A percentile compares a stretch with the other conserved stretches of the same genome.
These are phyloP conservation scores for Notospermus geniculatus DNA, from an alignment of 1,140 invertebrate genomes.

Conservation along the genomic window DNA sequence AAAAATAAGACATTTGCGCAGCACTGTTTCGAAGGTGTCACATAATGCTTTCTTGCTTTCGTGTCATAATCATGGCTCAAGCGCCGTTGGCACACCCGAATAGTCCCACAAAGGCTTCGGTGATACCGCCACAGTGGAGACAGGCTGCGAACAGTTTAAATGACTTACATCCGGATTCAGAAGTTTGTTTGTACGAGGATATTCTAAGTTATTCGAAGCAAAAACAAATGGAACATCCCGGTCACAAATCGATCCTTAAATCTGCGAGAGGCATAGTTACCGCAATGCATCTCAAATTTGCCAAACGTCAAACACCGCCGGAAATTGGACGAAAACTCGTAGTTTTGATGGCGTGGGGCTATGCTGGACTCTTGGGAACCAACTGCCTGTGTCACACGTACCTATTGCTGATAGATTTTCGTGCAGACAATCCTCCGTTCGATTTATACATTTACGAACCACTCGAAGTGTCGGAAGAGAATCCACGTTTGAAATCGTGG, in stretches of 20 bases:
- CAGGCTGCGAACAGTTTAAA: neutral
- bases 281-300: slow-evolving; percentile 4
- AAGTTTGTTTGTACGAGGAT: slow-evolving; percentile 8
- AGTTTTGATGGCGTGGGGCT: slow-evolving; percentile 6
- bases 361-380: neutral
- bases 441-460: slow-evolving; percentile 5
- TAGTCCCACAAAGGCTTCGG: slow-evolving; percentile 2
- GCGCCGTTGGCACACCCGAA: neutral
- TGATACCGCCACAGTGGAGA: neutral
- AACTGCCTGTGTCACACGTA: neutral
- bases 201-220: neutral
- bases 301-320: neutral
- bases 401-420: slow-evolving; percentile 10
- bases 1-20: neutral
- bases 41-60: neutral
- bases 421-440: neutral
- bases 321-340: neutral
- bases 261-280: slow-evolving; percentile 7
- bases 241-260: neutral
- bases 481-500: neutral
- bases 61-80: neutral
- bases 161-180: neutral
- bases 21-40: neutral
- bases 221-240: slow-evolving; percentile 2
- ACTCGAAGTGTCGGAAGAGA: neutral